Conservation (phyloP, 2,888 invertebrate genomes). For the Acrobasis repandana region DNA sequence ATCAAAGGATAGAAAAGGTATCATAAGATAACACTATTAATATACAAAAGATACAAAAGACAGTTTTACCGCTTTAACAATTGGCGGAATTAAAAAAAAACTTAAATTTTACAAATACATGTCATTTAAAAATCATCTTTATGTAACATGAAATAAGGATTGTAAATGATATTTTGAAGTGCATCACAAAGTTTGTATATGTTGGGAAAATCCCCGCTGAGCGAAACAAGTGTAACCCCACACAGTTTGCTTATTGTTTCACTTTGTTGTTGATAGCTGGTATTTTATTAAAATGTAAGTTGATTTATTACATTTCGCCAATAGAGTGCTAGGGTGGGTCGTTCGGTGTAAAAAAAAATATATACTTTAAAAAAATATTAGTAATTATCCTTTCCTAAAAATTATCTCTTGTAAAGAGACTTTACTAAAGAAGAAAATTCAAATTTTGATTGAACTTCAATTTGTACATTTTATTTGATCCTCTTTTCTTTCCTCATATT, state of each 20-base stretch:
- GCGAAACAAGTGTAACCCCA: conserved; percentile 46
- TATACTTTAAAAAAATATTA: no score
- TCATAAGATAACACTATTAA: conserved; percentile 47
- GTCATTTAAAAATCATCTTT: conserved; percentile 10
- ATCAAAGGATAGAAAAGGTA: conserved; percentile 43
- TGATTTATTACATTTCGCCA: conserved; percentile 49
- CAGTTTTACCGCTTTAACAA: conserved; percentile 50
- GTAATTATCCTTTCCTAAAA: no score
- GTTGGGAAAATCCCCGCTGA: conserved; percentile 43
- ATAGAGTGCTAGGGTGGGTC: conserved; percentile 35
- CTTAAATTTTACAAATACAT: background rate
- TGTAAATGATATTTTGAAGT: background rate
- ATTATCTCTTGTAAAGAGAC: no score
- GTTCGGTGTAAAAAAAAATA: conserved; percentile 45
- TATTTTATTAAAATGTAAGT: conserved; percentile 38
- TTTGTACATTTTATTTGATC: no score
- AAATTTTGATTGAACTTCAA: no score
- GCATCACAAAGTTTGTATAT: conserved; percentile 2
- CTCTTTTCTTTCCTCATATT: no score
- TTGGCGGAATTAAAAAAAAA: conserved; percentile 39
- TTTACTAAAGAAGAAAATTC: no score
- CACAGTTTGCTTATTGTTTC: conserved; percentile 49
- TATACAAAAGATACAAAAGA: conserved; percentile 42
- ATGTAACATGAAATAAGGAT: background rate
- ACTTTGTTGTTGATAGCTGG: conserved; percentile 48